Evolutionary conservation across 2,888 invertebrate species (phyloP).

Genomic region (Hipparchia semele): DNA sequence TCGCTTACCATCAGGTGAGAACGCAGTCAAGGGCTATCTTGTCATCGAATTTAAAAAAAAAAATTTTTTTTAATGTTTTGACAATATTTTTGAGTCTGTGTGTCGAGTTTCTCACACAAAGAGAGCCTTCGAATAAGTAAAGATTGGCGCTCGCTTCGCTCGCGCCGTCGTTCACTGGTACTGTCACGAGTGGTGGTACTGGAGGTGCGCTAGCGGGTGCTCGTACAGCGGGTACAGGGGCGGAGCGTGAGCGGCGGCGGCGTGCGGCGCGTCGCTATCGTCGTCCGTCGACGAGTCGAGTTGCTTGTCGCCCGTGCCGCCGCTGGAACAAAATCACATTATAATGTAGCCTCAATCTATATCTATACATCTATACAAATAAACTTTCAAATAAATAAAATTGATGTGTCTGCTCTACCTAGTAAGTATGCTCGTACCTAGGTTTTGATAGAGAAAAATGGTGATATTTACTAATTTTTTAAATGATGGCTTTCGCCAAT

Average conservation of each 20-base stretch:
- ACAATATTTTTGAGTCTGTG: too few species aligned
- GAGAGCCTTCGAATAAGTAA: not conserved
- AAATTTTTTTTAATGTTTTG: too few species aligned
- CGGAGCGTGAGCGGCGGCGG: constrained; percentile 55
- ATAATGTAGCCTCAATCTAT: not conserved
- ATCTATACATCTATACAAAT: not conserved
- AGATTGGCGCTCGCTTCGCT: not conserved
- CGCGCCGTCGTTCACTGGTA: not conserved
- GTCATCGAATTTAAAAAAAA: too few species aligned
- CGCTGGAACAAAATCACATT: constrained; percentile 52
- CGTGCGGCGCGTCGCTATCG: constrained; percentile 68
- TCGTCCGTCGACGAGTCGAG: constrained; percentile 75
- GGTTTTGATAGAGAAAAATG: too few species aligned
- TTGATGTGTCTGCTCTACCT: too few species aligned
- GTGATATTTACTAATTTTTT: too few species aligned
- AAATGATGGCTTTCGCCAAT: too few species aligned
- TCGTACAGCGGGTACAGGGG: constrained; percentile 74
- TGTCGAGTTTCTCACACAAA: not conserved
- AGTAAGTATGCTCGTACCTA: too few species aligned
- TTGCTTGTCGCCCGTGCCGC: constrained; percentile 70
- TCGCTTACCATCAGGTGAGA: too few species aligned
- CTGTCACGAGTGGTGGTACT: constrained; percentile 75
- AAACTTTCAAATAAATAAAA: too few species aligned
- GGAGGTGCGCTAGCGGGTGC: constrained; percentile 72
- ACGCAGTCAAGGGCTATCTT: too few species aligned